These are phyloP conservation scores for Philopedon plagiatum DNA, from an alignment of 2,888 invertebrate genomes.

Conservation along the genomic window DNA sequence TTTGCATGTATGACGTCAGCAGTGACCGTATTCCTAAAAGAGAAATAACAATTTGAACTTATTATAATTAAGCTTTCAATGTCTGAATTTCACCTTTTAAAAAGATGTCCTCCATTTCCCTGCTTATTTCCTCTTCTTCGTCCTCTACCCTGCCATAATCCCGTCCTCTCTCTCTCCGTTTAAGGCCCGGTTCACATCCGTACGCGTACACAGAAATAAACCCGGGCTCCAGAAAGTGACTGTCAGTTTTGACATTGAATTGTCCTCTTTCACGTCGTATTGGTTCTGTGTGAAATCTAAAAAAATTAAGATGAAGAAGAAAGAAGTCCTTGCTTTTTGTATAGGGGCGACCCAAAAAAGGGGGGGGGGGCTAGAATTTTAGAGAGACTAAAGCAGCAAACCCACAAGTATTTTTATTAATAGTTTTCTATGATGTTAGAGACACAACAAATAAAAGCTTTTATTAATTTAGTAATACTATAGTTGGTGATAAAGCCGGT, in stretches of 20 bases:
- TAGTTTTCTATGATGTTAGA: too few species aligned
- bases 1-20: slow-evolving; percentile 87
- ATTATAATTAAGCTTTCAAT: neutral
- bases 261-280: slow-evolving; percentile 78
- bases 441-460: too few species aligned
- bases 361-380: too few species aligned
- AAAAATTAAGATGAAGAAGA: slow-evolving; percentile 41
- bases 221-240: slow-evolving; percentile 87
- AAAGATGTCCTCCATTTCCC: slow-evolving; percentile 89
- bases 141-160: slow-evolving; percentile 46
- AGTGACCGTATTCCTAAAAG: slow-evolving; percentile 74
- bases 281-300: slow-evolving; percentile 78
- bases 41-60: slow-evolving; percentile 3
- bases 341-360: too few species aligned
- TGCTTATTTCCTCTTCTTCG: slow-evolving; percentile 78
- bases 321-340: too few species aligned
- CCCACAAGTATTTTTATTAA: too few species aligned
- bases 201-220: slow-evolving; percentile 90
- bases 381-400: too few species aligned
- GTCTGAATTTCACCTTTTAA: slow-evolving; percentile 75
- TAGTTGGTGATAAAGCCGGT: too few species aligned
- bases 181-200: slow-evolving; percentile 75
- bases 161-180: slow-evolving; percentile 56
- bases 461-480: too few species aligned
- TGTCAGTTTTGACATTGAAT: slow-evolving; percentile 83